Evolutionary conservation across 2,113 vertebrate species (phyloP).

Genomic region (Oceanites oceanicus): DNA sequence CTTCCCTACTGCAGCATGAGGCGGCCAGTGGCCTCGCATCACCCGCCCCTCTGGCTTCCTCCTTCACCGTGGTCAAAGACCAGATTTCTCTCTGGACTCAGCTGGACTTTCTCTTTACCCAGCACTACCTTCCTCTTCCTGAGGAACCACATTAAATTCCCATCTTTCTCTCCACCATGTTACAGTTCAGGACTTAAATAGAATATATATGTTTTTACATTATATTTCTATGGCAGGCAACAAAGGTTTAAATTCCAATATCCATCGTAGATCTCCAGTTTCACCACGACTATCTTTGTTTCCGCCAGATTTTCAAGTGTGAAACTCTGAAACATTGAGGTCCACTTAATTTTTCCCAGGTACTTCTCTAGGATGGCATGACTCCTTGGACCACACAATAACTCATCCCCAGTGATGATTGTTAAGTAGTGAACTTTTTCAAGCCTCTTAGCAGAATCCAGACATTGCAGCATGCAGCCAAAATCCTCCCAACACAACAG

Average conservation of each 20-base stretch:
- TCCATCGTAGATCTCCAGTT: neutral
- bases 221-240: neutral
- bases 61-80: neutral
- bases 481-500: neutral
- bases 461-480: neutral
- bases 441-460: neutral
- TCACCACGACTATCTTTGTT: neutral
- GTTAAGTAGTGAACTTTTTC: neutral
- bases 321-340: neutral
- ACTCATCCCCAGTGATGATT: neutral
- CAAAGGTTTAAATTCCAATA: neutral
- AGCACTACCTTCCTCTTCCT: neutral
- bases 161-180: neutral
- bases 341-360: neutral
- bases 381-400: neutral
- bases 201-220: neutral
- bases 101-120: neutral
- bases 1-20: neutral
- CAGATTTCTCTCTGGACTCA: neutral
- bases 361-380: neutral
- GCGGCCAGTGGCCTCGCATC: rapidly evolving
- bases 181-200: neutral
- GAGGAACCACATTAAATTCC: neutral
- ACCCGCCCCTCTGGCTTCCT: neutral
- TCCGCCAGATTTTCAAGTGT: neutral